phyloP scores from a whole-genome alignment of 2,888 invertebrate genomes.

The Holacanthella duospinosa region DNA sequence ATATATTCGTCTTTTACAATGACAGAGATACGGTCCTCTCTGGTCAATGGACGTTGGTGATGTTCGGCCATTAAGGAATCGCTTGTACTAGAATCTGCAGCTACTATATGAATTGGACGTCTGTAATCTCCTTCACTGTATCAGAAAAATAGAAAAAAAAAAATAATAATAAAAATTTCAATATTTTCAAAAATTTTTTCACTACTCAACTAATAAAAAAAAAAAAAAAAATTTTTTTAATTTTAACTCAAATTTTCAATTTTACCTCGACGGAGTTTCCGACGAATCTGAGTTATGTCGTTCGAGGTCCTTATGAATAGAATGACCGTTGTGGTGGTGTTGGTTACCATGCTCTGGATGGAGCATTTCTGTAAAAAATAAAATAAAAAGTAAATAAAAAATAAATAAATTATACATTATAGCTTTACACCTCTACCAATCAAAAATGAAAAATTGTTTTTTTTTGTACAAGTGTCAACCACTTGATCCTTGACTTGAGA shows the following conservation, averaged over 20 bases:
- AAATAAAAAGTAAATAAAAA: too few species aligned
- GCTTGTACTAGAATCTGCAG: constrained; percentile 31
- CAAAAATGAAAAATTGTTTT: too few species aligned
- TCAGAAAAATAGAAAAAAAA: not conserved
- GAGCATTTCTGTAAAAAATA: too few species aligned
- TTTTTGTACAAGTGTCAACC: too few species aligned
- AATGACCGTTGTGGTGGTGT: not conserved
- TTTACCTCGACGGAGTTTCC: not conserved
- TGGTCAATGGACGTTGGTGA: not conserved
- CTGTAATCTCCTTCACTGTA: constrained; percentile 8
- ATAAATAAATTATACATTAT: too few species aligned
- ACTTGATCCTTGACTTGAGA: too few species aligned
- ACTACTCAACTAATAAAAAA: not conserved
- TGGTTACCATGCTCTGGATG: not conserved
- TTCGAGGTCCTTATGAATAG: not conserved
- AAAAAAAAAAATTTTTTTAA: not conserved
- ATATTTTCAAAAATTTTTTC: not conserved
- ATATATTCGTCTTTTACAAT: constrained; percentile 36
- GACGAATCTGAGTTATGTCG: not conserved
- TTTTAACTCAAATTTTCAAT: not conserved
- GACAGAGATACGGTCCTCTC: constrained; percentile 33
- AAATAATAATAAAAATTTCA: too few species aligned
- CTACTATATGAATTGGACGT: constrained; percentile 26
- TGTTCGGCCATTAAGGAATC: constrained; percentile 15
- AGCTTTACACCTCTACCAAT: too few species aligned